Evolutionary conservation across 2,888 invertebrate species (phyloP).

Genomic region (Leptopilina drosophilae): DNA sequence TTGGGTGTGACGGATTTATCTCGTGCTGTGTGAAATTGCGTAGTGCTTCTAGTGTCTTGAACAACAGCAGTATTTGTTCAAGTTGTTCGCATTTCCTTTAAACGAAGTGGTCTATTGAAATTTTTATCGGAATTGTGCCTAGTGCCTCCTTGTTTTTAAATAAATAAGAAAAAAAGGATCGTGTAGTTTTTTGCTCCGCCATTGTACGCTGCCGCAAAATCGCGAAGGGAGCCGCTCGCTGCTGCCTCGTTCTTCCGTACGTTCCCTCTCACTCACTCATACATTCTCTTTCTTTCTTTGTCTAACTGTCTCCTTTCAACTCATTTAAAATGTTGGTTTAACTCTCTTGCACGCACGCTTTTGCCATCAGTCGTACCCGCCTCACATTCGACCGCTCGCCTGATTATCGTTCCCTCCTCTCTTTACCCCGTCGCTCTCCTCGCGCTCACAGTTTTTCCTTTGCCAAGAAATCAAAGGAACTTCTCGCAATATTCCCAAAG

Average conservation of each 20-base stretch:
- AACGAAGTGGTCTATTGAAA: conserved; percentile 43
- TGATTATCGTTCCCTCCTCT: conserved; percentile 27
- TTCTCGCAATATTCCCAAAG: conserved; percentile 45
- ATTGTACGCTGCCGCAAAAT: conserved; percentile 63
- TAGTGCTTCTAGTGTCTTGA: conserved; percentile 57
- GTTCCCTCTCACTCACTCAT: conserved; percentile 46
- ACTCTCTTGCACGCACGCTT: conserved; percentile 18
- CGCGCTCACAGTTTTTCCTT: conserved; percentile 1
- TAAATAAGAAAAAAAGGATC: conserved; percentile 24
- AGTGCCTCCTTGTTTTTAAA: background rate
- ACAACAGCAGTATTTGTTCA: background rate
- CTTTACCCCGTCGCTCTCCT: conserved; percentile 5
- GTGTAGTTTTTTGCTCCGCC: conserved; percentile 59
- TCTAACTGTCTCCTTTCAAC: background rate
- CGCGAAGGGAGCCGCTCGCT: conserved; percentile 57
- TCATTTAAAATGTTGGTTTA: conserved; percentile 3
- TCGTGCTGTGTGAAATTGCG: conserved; percentile 53
- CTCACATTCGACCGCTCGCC: conserved; percentile 41
- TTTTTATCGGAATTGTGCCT: conserved; percentile 14
- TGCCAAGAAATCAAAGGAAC: conserved; percentile 38
- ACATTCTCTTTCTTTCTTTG: conserved; percentile 38
- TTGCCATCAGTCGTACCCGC: conserved; percentile 14
- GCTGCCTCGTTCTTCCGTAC: conserved; percentile 50
- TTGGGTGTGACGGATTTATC: conserved; percentile 69
- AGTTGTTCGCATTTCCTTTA: conserved; percentile 19